A percentile compares a stretch with the other conserved stretches of the same genome.
Evolutionary conservation across 1,140 invertebrate genomes (phyloP).

Genomic region (Glomeris maerens): DNA sequence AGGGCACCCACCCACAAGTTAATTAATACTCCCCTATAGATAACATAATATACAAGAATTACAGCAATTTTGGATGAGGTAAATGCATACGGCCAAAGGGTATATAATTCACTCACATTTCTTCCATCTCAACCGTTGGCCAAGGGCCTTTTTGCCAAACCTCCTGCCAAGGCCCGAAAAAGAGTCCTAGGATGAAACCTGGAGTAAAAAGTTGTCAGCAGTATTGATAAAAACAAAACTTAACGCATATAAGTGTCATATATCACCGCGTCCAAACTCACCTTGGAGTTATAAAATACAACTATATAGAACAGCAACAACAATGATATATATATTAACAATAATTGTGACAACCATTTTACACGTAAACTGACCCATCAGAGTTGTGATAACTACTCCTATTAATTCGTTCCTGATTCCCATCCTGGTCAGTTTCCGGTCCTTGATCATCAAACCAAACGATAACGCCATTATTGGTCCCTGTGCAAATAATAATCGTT

Average conservation of each 20-base stretch:
- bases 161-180: constrained; percentile 49
- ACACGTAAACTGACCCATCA: constrained; percentile 55
- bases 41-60: neutral
- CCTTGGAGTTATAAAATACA: no score
- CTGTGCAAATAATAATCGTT: no score
- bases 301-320: neutral
- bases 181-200: constrained; percentile 64
- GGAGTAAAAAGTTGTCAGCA: no score
- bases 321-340: no score
- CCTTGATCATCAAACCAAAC: constrained; percentile 64
- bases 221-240: no score
- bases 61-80: neutral
- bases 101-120: constrained; percentile 33
- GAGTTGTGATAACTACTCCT: no score
- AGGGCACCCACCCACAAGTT: constrained; percentile 50
- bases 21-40: constrained; percentile 40
- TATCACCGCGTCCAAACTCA: no score
- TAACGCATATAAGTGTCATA: no score
- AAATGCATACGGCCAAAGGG: no score
- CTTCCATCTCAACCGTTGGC: constrained; percentile 69
- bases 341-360: constrained; percentile 44
- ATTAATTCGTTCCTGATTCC: constrained; percentile 53
- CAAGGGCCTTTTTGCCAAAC: constrained; percentile 58
- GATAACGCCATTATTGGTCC: constrained; percentile 72
- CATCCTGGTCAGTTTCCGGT: constrained; percentile 44